Base-by-base conservation (phyloP, 2,797 vertebrate species). In the Tenualosa ilisha region DNA sequence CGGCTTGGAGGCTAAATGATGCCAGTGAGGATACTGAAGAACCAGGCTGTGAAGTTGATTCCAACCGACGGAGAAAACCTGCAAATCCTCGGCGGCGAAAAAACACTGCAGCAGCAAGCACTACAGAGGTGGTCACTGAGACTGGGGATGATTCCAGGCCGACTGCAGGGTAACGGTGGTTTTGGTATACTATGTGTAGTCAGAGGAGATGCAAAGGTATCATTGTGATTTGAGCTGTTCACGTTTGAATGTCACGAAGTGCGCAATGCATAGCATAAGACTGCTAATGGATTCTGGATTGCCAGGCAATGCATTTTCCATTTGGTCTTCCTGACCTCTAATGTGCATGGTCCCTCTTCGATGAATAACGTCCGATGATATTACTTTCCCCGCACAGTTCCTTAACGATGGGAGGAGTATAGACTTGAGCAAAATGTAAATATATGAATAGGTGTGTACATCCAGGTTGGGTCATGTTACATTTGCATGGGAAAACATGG, bases 31-130 rank as follows among this genome's bases (percentile, higher is more conserved):
- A 93, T 0, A 93, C 90, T 1, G 93, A 94, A 84, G 93, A 94
- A 83, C 83, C 85, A 54, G 91, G 85, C 81, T 88, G 89, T 53
- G 93, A 96, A 86, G 90, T 91, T 53, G 92, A 92, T 0, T 94
- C 93, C 15, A 93, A 93, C 85, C 97, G 96, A 88, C 94, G 97
- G 88, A 95, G 96, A 91, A 98, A 97, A 94, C 95, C 97, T 88
- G 94, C 95, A 83, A 96, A 95, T 86, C 96, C 96, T 53, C 95
- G 94, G 82, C 94, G 97, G 65, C 96, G 95, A 92, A 97, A 95
- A 91, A 94, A 89, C 82, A 89, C 94, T 2, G 96, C 95, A 65
- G 83, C 93, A 86, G 93, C 91, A n/a, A 90, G 84, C 82, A 85
- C 83, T 15, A 88, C 83, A 17, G 93, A 93, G 56, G 59, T 91